Base-by-base conservation (phyloP, 2,113 vertebrate species). In the Nothoprocta perdicaria region DNA sequence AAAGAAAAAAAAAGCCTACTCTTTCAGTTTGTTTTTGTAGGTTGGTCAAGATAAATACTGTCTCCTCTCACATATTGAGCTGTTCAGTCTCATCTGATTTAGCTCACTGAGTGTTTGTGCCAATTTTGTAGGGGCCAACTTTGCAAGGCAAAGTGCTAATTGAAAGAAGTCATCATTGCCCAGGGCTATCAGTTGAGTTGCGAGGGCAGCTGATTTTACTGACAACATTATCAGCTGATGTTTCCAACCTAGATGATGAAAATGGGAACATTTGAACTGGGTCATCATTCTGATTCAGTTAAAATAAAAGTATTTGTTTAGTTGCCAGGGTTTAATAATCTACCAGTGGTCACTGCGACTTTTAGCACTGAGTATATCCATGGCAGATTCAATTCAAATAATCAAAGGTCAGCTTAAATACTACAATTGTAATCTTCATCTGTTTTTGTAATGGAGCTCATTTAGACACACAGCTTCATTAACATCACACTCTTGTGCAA, bases 331-430 rank as follows among this genome's bases (percentile, higher is more conserved):
- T 84, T 94, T 87, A 88, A 83, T 75, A 89, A 53, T n/a, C 57
- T 73, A 50, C 76, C 79, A 12, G 45, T 33, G 83, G 48, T 82
- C 65, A 33, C 53, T 76, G 45, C 68, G 93, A 43, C 43, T 86
- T 90, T 80, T 80, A 89, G 52, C 86, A 24, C 8, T 48, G 33
- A 58, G 40, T 78, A 17, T 82, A 85, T 94, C 82, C 77, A 19
- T 83, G 73, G 81, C 35, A 1, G 63, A 87, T 88, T 93, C 76
- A 63, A 75, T 86, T 95, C 86, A 61, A 66, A 84, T 88, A 92
- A 91, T 95, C 76, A 67, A 23, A 84, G 94, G 92, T 90, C 86
- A 81, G 43, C 65, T 87, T 69, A 95, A 89, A 80, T 38, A n/a
- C 91, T 40, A 31, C 27, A 55, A 26, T 74, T 78, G 55, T 61